phyloP scores from a whole-genome alignment of 1,140 invertebrate genomes.

The Phymastichus coffea region DNA sequence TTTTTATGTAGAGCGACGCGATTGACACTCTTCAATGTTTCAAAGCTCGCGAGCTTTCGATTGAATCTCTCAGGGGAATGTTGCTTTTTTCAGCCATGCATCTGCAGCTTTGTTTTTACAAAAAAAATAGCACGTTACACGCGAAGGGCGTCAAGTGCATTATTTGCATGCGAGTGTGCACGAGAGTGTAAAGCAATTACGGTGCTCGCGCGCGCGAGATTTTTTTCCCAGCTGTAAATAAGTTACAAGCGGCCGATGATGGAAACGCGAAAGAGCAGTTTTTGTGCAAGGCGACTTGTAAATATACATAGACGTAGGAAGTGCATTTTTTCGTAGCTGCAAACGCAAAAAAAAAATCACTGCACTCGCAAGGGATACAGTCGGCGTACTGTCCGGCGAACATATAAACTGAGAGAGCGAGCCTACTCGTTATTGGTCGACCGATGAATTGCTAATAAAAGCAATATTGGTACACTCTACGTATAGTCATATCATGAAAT shows the following conservation, averaged over 20 bases:
- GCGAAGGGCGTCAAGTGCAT: slow-evolving; percentile 18
- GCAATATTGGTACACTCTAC: slow-evolving; percentile 30
- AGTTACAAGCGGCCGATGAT: background rate
- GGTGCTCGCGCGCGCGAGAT: background rate
- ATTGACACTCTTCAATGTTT: slow-evolving; percentile 27
- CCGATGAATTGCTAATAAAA: slow-evolving; percentile 44
- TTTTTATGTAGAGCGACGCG: background rate
- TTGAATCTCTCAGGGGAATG: slow-evolving; percentile 5
- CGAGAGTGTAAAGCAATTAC: slow-evolving; percentile 21
- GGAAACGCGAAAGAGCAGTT: background rate
- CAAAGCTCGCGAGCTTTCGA: slow-evolving; percentile 1
- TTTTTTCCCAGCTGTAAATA: slow-evolving; percentile 19
- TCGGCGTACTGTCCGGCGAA: too few species aligned
- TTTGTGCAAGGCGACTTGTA: slow-evolving; percentile 10
- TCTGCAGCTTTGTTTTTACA: background rate
- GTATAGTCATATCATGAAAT: too few species aligned
- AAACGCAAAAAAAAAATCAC: too few species aligned
- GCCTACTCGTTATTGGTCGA: slow-evolving; percentile 35
- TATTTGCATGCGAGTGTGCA: slow-evolving; percentile 24
- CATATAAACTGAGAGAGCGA: slow-evolving; percentile 2
- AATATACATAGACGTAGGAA: slow-evolving; percentile 1
- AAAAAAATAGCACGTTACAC: slow-evolving; percentile 3
- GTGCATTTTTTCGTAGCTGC: slow-evolving; percentile 7
- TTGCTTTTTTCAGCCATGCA: background rate
- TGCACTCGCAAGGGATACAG: too few species aligned